Conservation (phyloP, 2,797 vertebrate genomes). For the Limnodromus scolopaceus region DNA sequence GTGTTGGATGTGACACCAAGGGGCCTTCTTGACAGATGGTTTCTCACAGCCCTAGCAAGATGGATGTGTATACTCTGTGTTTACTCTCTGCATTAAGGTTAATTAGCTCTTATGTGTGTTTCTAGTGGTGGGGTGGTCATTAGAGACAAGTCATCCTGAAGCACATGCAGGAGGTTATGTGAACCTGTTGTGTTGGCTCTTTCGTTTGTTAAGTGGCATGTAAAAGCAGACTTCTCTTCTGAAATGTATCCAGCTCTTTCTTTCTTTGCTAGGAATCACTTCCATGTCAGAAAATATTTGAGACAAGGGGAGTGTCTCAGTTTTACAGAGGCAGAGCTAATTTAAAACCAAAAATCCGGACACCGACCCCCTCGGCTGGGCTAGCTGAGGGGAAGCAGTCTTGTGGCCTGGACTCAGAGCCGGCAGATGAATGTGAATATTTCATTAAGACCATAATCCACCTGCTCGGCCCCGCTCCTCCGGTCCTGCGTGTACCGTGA, state of each 20-base stretch:
- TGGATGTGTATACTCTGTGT: background rate
- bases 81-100: background rate
- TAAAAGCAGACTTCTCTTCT: background rate
- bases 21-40: rapidly evolving
- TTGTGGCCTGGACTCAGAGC: background rate
- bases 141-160: background rate
- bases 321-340: background rate
- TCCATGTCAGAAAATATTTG: background rate
- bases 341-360: background rate
- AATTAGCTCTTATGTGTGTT: background rate
- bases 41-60: background rate
- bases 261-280: background rate
- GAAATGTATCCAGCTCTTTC: background rate
- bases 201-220: background rate
- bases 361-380: background rate
- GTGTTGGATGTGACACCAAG: background rate
- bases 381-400: background rate
- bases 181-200: background rate
- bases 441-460: background rate
- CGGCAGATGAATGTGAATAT: background rate
- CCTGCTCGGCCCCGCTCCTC: background rate
- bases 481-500: background rate
- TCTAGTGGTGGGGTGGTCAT: background rate
- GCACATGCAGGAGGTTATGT: rapidly evolving
- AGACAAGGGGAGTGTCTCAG: background rate